phyloP scores from a whole-genome alignment of 2,113 vertebrate species.

The Nycticebus coucang region DNA sequence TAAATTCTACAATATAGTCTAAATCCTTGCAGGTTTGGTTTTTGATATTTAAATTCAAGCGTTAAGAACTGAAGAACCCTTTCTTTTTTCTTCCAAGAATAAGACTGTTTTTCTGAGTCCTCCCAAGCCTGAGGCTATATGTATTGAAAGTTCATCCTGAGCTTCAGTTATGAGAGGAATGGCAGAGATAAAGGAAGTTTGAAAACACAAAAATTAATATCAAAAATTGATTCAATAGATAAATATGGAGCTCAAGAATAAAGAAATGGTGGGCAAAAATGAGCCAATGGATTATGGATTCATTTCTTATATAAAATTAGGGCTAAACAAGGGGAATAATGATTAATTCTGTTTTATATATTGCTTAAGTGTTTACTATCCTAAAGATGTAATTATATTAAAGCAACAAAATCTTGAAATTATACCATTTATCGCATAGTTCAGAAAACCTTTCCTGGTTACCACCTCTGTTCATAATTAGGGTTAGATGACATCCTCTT shows the following conservation, averaged over 20 bases:
- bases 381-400: neutral
- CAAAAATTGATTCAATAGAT: neutral
- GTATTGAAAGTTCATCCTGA: neutral
- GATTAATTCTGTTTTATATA: neutral
- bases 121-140: neutral
- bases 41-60: neutral
- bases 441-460: neutral
- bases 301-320: neutral
- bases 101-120: neutral
- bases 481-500: neutral
- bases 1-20: neutral
- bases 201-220: neutral
- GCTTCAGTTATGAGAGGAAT: neutral
- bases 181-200: neutral
- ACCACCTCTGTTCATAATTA: neutral
- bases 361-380: neutral
- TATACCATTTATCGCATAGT: neutral
- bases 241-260: neutral
- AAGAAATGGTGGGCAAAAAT: neutral
- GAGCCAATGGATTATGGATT: neutral
- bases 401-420: neutral
- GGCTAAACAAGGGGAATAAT: neutral
- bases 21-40: neutral
- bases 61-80: neutral
- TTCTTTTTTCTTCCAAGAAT: neutral